Evolutionary conservation across 2,888 invertebrate genomes (phyloP).

Genomic region (Tillus elongatus): DNA sequence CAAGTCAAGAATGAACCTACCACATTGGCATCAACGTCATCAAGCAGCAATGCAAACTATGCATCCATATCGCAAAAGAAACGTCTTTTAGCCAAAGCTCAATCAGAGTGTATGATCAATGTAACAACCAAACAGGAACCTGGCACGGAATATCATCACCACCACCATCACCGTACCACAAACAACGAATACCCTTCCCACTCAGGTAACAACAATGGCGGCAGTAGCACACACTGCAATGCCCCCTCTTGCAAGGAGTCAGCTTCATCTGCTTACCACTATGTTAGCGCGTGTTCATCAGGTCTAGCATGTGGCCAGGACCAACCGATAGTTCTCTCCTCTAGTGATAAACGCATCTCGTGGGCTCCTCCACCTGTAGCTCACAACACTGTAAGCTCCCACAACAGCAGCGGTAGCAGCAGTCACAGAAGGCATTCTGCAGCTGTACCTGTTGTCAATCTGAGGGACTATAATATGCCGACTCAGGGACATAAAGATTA

Average conservation of each 20-base stretch:
- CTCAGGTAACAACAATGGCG: too few relatives aligned
- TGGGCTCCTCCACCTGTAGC: slow-evolving; percentile 48
- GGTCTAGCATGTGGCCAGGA: too few relatives aligned
- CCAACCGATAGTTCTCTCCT: slow-evolving; percentile 28
- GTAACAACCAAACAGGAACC: slow-evolving; percentile 55
- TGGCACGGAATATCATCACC: slow-evolving; percentile 34
- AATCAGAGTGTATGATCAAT: slow-evolving; percentile 59
- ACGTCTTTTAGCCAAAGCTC: slow-evolving; percentile 77
- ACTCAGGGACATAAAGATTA: slow-evolving; percentile 48
- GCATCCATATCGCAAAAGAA: slow-evolving; percentile 81
- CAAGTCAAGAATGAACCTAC: slow-evolving; percentile 49
- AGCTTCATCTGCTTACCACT: not conserved
- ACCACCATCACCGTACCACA: slow-evolving; percentile 29
- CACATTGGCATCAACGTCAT: slow-evolving; percentile 34
- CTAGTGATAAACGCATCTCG: slow-evolving; percentile 49
- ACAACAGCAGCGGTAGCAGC: slow-evolving; percentile 19
- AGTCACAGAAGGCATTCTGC: slow-evolving; percentile 35
- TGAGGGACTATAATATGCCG: slow-evolving; percentile 38
- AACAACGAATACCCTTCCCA: too few relatives aligned
- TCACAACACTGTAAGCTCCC: slow-evolving; percentile 22
- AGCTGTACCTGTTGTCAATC: slow-evolving; percentile 39
- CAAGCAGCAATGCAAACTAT: slow-evolving; percentile 28
- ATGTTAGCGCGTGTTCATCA: too few relatives aligned
- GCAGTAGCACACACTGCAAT: not conserved
- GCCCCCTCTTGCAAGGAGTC: not conserved